These are phyloP conservation scores for Microtus ochrogaster DNA, from an alignment of 2,113 vertebrate genomes.

Conservation along the genomic window DNA sequence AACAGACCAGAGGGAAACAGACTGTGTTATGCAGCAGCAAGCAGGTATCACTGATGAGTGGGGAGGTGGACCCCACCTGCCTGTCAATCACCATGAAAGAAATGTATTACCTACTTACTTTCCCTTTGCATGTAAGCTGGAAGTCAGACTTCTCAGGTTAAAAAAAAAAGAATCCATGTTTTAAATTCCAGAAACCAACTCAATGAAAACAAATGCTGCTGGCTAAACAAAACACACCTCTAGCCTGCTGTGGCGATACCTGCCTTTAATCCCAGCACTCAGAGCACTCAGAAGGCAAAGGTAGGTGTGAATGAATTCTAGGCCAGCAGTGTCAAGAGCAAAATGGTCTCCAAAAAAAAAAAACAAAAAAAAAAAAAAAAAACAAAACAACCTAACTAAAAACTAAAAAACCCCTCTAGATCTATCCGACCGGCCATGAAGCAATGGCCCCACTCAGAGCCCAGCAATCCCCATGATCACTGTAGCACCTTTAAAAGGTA, in stretches of 20 bases:
- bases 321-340: neutral
- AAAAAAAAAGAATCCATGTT: neutral
- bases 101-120: neutral
- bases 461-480: neutral
- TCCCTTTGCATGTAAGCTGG: neutral
- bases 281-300: neutral
- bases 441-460: neutral
- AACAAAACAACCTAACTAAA: neutral
- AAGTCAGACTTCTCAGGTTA: neutral
- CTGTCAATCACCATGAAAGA: neutral
- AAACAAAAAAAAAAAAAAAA: neutral
- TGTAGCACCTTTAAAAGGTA: neutral
- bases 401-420: neutral
- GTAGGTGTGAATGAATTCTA: neutral
- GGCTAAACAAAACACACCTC: neutral
- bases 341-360: neutral
- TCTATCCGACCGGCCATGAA: neutral
- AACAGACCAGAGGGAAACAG: neutral
- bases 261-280: neutral
- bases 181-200: conserved; percentile 29
- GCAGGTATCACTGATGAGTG: neutral
- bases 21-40: neutral
- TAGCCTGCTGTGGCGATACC: neutral
- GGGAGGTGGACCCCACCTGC: neutral
- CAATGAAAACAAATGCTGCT: neutral